These are phyloP conservation scores for Thalassophryne amazonica DNA, from an alignment of 2,797 vertebrate genomes.

Conservation along the genomic window DNA sequence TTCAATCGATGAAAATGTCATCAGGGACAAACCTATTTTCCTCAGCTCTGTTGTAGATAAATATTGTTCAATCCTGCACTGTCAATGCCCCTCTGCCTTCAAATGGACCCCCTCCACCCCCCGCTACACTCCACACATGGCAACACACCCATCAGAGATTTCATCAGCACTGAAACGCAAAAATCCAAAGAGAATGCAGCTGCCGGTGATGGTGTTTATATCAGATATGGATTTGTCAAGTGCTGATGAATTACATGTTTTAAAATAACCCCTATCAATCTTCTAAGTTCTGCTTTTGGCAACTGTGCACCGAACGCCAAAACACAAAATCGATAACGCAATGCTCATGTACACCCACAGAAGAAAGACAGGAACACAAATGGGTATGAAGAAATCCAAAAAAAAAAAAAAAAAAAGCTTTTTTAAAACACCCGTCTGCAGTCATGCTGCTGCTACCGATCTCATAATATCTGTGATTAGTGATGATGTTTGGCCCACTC, in stretches of 20 bases:
- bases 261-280: slow-evolving; percentile 63
- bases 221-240: slow-evolving; percentile 70
- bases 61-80: slow-evolving; percentile 65
- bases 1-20: slow-evolving; percentile 81
- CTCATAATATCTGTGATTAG: slow-evolving; percentile 43
- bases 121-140: slow-evolving; percentile 5
- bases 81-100: slow-evolving; percentile 60
- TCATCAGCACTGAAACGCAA: slow-evolving; percentile 56
- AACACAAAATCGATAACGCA: slow-evolving; percentile 40
- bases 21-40: slow-evolving; percentile 76
- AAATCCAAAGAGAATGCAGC: slow-evolving; percentile 21
- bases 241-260: slow-evolving; percentile 67
- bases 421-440: slow-evolving; percentile 26
- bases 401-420: too few species aligned
- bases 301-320: slow-evolving; percentile 26
- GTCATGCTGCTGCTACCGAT: slow-evolving; percentile 6
- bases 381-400: slow-evolving; percentile 16
- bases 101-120: slow-evolving; percentile 14
- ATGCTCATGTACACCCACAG: slow-evolving; percentile 3
- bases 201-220: slow-evolving; percentile 42
- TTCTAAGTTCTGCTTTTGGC: slow-evolving; percentile 40
- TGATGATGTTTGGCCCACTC: background rate
- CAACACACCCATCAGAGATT: slow-evolving; percentile 48
- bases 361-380: slow-evolving; percentile 28
- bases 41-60: slow-evolving; percentile 71